phyloP scores from a whole-genome alignment of 2,888 invertebrate species.

The Phyllotreta striolata region DNA sequence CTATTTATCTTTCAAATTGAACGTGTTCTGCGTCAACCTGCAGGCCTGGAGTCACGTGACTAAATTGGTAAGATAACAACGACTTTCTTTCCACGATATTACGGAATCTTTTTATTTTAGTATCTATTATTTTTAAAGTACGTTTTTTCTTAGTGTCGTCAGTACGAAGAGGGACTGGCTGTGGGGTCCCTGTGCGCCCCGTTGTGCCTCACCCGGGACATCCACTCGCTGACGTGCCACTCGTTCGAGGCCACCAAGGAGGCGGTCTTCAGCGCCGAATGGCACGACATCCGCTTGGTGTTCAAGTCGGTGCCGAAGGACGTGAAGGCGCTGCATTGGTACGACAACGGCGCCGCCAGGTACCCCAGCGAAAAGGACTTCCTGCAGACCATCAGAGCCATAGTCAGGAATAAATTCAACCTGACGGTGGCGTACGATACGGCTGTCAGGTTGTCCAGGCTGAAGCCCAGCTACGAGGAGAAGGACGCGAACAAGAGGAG shows the following conservation, averaged over 20 bases:
- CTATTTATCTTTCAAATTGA: slow-evolving; percentile 66
- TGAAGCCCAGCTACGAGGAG: slow-evolving; percentile 62
- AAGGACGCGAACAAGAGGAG: slow-evolving; percentile 58
- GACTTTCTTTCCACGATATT: slow-evolving; percentile 15
- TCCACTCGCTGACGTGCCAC: slow-evolving; percentile 68
- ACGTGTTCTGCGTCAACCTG: slow-evolving; percentile 66
- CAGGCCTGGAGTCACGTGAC: slow-evolving; percentile 67
- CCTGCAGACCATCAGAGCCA: slow-evolving; percentile 62
- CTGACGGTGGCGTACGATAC: slow-evolving; percentile 63
- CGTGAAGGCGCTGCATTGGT: slow-evolving; percentile 61
- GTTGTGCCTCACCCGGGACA: slow-evolving; percentile 66
- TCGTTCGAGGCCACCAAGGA: slow-evolving; percentile 70
- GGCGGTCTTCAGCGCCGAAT: slow-evolving; percentile 68
- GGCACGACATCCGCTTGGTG: slow-evolving; percentile 66
- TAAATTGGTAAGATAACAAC: slow-evolving; percentile 63
- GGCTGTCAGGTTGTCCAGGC: slow-evolving; percentile 62
- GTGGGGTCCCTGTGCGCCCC: slow-evolving; percentile 71
- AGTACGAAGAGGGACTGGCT: slow-evolving; percentile 64
- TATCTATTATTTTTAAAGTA: slow-evolving; percentile 34
- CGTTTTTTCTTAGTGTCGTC: slow-evolving; percentile 63
- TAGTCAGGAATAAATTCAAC: slow-evolving; percentile 66
- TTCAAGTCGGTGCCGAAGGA: slow-evolving; percentile 65
- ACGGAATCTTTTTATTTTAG: slow-evolving; percentile 13
- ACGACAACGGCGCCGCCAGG: slow-evolving; percentile 60
- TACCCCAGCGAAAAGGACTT: slow-evolving; percentile 66